A percentile compares a stretch with the other conserved stretches of the same genome.
These are phyloP conservation scores for Scolopax bukidnonensis DNA, from an alignment of 2,797 vertebrate genomes.

Conservation along the genomic window DNA sequence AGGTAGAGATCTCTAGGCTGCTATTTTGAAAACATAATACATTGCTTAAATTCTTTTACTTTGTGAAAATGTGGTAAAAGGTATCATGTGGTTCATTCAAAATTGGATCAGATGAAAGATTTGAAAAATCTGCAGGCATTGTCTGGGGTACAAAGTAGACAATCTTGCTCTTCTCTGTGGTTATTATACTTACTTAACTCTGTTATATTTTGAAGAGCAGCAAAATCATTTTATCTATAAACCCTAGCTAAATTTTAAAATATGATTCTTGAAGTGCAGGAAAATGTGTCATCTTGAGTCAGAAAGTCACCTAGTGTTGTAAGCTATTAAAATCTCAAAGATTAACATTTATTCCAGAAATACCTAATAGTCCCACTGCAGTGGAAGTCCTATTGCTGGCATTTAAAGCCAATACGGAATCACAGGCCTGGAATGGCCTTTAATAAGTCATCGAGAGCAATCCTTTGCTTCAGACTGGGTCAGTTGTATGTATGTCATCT, in stretches of 20 bases:
- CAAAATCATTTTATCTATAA: conserved; percentile 9
- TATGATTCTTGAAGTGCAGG: background rate
- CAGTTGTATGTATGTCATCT: background rate
- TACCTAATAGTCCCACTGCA: background rate
- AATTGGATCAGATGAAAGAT: background rate
- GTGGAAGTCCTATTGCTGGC: background rate
- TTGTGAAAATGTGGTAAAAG: conserved; percentile 8
- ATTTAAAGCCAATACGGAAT: background rate
- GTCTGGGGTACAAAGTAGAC: background rate
- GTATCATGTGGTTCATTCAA: background rate
- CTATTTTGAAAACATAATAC: background rate
- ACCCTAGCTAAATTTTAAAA: background rate
- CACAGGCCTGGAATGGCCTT: background rate
- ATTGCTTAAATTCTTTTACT: background rate
- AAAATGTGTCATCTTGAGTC: background rate
- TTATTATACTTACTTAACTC: conserved; percentile 1
- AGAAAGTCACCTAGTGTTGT: background rate
- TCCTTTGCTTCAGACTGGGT: background rate
- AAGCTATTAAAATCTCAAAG: conserved; percentile 16
- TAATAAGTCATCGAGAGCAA: background rate
- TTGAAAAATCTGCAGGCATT: conserved; percentile 8
- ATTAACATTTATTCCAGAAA: background rate
- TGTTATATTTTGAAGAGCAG: background rate
- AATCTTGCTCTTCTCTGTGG: background rate
- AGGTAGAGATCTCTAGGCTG: background rate